Conservation (phyloP, 2,113 vertebrate species). For the Ictalurus furcatus region DNA sequence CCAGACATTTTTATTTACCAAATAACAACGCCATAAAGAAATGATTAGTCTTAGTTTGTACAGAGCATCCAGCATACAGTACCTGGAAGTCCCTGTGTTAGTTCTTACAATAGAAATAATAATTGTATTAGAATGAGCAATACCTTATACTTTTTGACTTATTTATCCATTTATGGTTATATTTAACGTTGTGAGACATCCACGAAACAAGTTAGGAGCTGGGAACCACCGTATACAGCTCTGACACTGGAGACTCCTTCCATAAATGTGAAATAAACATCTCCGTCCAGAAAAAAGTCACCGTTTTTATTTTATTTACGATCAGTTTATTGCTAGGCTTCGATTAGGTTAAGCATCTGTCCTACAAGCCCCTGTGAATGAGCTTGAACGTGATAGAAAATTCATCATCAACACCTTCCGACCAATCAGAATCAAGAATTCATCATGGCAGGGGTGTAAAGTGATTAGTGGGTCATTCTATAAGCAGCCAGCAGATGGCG, state of each 20-base stretch:
- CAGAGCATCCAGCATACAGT: not conserved
- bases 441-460: not conserved
- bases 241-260: not conserved
- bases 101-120: not conserved
- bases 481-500: conserved; percentile 69
- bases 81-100: not conserved
- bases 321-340: not conserved
- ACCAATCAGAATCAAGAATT: not conserved
- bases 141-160: not conserved
- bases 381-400: not conserved
- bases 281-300: not conserved
- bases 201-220: not conserved
- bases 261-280: not conserved
- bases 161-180: not conserved
- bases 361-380: not conserved
- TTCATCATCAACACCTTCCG: not conserved
- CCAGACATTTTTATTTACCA: not conserved
- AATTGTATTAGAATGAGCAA: not conserved
- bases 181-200: not conserved
- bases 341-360: not conserved
- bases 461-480: not conserved
- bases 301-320: not conserved
- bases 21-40: not conserved
- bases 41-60: not conserved
- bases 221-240: not conserved